Evolutionary conservation across 2,797 vertebrate genomes (phyloP).

Genomic region (Balearica regulorum): DNA sequence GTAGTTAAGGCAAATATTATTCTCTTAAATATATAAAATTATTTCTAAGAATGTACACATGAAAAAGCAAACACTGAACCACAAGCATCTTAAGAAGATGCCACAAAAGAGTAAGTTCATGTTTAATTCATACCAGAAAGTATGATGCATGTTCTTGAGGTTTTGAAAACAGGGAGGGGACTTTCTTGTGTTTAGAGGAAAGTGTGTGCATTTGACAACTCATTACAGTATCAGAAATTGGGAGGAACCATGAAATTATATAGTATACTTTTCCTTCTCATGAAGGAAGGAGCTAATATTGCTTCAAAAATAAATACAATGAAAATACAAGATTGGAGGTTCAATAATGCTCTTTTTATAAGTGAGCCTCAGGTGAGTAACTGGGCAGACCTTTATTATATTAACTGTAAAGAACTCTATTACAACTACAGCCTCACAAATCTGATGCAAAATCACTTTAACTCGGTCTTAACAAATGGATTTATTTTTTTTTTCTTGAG

Average conservation of each 20-base stretch:
- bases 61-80: neutral
- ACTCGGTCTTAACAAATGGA: neutral
- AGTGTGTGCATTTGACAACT: neutral
- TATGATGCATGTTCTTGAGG: neutral
- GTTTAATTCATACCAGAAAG: neutral
- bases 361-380: neutral
- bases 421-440: neutral
- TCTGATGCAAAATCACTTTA: neutral
- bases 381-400: neutral
- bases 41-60: neutral
- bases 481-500: neutral
- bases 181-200: neutral
- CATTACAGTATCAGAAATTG: neutral
- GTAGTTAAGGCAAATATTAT: neutral
- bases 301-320: conserved; percentile 8
- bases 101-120: neutral
- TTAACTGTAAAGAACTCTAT: neutral
- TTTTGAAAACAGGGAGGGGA: neutral
- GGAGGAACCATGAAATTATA: neutral
- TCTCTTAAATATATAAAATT: neutral
- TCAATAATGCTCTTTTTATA: neutral
- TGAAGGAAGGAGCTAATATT: neutral
- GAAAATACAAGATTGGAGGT: neutral
- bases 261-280: neutral
- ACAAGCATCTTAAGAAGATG: neutral